Evolutionary conservation across 1,140 invertebrate species (phyloP).

Genomic region (Drosophila elegans): DNA sequence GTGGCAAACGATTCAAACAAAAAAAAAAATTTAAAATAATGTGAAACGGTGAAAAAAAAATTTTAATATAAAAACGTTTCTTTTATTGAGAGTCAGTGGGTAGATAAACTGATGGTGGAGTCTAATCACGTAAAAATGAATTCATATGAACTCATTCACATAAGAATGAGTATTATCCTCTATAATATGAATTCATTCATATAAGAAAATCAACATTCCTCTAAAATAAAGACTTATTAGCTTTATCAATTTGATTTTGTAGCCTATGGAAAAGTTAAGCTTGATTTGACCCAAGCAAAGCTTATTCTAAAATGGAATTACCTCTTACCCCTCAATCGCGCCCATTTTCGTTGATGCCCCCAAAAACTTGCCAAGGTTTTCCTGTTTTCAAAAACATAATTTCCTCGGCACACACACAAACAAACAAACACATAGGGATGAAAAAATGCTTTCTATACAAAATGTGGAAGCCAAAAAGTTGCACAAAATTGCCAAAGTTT

Average conservation of each 20-base stretch:
- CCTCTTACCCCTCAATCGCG: background rate
- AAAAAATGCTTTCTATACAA: slow-evolving; percentile 49
- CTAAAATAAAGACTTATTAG: background rate
- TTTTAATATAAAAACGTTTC: background rate
- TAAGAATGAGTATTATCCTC: too few relatives aligned
- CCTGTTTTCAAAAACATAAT: slow-evolving; percentile 57
- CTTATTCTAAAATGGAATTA: slow-evolving; percentile 39
- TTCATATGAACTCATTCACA: too few relatives aligned
- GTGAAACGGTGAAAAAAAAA: slow-evolving; percentile 12
- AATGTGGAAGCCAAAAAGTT: slow-evolving; percentile 67
- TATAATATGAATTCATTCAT: too few relatives aligned
- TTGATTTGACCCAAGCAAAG: slow-evolving; percentile 39
- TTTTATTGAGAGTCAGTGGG: slow-evolving; percentile 18
- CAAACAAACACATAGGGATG: slow-evolving; percentile 33
- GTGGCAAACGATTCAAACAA: slow-evolving; percentile 34
- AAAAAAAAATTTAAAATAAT: slow-evolving; percentile 6
- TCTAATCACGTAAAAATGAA: background rate
- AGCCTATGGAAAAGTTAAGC: slow-evolving; percentile 18
- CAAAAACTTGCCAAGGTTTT: slow-evolving; percentile 42
- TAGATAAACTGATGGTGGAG: background rate
- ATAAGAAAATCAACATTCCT: background rate
- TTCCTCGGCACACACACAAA: slow-evolving; percentile 37
- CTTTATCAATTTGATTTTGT: slow-evolving; percentile 8
- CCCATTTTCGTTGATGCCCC: background rate
- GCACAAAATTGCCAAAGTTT: slow-evolving; percentile 74